These are phyloP conservation scores for Drosophila pallidifrons DNA, from an alignment of 1,140 invertebrate species.

Conservation along the genomic window DNA sequence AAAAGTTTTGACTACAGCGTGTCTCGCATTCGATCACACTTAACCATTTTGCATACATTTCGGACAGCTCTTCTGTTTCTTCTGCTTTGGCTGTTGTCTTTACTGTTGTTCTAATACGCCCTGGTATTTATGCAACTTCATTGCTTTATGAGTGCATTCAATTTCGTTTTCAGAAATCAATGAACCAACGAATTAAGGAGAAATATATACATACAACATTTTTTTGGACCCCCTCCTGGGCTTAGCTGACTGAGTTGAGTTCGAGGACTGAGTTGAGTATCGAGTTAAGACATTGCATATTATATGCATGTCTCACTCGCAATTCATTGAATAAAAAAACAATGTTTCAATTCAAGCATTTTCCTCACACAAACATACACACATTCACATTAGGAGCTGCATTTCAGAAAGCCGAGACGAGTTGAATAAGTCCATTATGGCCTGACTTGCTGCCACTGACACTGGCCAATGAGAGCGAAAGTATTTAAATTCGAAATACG, in stretches of 20 bases:
- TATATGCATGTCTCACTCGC: slow-evolving; percentile 36
- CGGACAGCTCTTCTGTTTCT: slow-evolving; percentile 32
- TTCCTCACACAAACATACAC: slow-evolving; percentile 14
- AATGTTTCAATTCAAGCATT: slow-evolving; percentile 69
- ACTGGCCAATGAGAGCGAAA: background rate
- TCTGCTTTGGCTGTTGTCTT: background rate
- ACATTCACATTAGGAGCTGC: slow-evolving; percentile 1
- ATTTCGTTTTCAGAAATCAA: slow-evolving; percentile 81
- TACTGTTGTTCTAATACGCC: slow-evolving; percentile 58
- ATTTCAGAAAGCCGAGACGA: slow-evolving; percentile 8
- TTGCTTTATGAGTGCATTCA: slow-evolving; percentile 54
- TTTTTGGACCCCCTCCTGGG: slow-evolving; percentile 5
- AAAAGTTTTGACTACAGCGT: too few relatives aligned
- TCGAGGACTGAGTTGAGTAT: slow-evolving; percentile 6
- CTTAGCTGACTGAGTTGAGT: background rate
- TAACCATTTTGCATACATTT: slow-evolving; percentile 44
- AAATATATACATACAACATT: slow-evolving; percentile 57
- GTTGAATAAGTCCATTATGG: slow-evolving; percentile 3
- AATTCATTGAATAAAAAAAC: slow-evolving; percentile 70
- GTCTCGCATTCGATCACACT: background rate
- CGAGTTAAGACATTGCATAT: slow-evolving; percentile 27
- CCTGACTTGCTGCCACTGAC: background rate
- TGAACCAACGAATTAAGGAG: slow-evolving; percentile 72
- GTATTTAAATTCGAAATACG: background rate
- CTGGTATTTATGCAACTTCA: slow-evolving; percentile 34